Percentiles rank a stretch among this genome's conserved stretches.
These are phyloP conservation scores for Aproaerema taeniolella DNA, from an alignment of 2,888 invertebrate species.

Conservation along the genomic window DNA sequence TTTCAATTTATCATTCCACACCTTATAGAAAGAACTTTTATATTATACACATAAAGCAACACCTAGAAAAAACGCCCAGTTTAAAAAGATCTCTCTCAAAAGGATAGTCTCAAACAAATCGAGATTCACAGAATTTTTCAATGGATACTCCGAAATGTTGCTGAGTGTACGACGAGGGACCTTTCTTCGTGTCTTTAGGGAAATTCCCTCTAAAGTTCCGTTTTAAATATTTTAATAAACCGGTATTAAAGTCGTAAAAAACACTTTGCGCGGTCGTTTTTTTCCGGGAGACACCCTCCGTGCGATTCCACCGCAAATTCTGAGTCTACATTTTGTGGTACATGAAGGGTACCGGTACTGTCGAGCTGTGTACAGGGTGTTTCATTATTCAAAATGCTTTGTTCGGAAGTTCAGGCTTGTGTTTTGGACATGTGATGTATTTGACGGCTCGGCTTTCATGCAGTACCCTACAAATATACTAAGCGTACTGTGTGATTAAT, in stretches of 20 bases:
- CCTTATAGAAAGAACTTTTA: conserved; percentile 49
- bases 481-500: conserved; percentile 1
- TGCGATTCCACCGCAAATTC: conserved; percentile 37
- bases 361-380: conserved; percentile 51
- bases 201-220: conserved; percentile 69
- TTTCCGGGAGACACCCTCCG: conserved; percentile 49
- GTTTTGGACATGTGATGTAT: conserved; percentile 56
- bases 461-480: conserved; percentile 2
- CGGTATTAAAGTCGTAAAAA: conserved; percentile 74
- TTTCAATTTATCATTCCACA: conserved; percentile 69
- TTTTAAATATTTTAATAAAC: conserved; percentile 77
- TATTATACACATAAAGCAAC: no score
- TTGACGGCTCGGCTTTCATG: conserved; percentile 39
- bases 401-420: conserved; percentile 52
- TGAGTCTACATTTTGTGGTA: conserved; percentile 24
- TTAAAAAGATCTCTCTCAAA: no score
- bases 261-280: conserved; percentile 69
- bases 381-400: conserved; percentile 75
- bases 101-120: no score
- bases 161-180: conserved; percentile 50
- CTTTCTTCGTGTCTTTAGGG: conserved; percentile 65
- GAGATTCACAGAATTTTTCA: no score
- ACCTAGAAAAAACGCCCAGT: no score
- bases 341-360: conserved; percentile 15
- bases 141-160: no score